phyloP scores from a whole-genome alignment of 2,113 vertebrate genomes.

The Polypterus bichir region DNA sequence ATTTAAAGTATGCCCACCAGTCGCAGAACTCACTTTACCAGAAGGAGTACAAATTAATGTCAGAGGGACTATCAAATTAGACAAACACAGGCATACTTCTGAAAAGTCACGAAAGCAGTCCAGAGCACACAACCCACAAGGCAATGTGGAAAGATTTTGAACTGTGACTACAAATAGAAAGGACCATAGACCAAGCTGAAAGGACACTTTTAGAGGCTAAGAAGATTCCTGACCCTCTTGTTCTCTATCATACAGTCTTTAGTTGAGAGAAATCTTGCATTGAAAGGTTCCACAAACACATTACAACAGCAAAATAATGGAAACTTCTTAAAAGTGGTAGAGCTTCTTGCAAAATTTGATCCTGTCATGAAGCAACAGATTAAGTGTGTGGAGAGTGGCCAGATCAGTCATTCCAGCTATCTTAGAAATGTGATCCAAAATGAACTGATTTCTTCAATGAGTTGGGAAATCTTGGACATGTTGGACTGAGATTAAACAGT shows the following conservation, averaged over 20 bases:
- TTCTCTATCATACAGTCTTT: conserved; percentile 3
- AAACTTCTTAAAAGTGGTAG: conserved; percentile 4
- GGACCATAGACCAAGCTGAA: not conserved
- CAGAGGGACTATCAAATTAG: not conserved
- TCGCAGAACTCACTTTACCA: not conserved
- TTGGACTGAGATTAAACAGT: not conserved
- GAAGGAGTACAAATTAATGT: not conserved
- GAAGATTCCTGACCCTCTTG: not conserved
- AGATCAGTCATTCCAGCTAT: not conserved
- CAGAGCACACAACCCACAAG: not conserved
- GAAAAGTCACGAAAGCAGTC: not conserved
- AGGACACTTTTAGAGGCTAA: not conserved
- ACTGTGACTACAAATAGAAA: not conserved
- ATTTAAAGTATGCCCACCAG: too few species aligned
- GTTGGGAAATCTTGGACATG: conserved; percentile 1
- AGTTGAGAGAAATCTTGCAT: conserved; percentile 10
- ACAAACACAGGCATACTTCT: not conserved
- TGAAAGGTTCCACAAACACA: conserved; percentile 3
- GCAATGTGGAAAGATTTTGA: conserved; percentile 5
- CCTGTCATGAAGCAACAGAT: conserved; percentile 5
- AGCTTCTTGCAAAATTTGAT: not conserved
- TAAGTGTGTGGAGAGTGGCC: not conserved
- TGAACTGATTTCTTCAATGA: conserved; percentile 4
- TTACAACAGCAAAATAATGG: not conserved
- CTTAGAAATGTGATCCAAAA: conserved; percentile 10